These are phyloP conservation scores for Apodemus sylvaticus DNA, from an alignment of 2,113 vertebrate genomes.

Conservation along the genomic window DNA sequence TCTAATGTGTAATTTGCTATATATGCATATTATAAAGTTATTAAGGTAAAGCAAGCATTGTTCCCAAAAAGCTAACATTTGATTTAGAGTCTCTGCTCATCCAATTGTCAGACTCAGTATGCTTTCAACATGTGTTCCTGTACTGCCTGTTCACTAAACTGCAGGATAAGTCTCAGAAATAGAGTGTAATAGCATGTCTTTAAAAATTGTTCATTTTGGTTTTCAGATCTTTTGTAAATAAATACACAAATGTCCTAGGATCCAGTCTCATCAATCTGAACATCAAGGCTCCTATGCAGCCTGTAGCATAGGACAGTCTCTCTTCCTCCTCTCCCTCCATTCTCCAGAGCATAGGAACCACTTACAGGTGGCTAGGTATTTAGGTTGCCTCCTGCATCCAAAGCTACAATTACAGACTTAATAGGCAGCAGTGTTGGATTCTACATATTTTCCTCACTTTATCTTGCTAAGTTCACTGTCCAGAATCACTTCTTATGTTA, in stretches of 20 bases:
- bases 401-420: not conserved
- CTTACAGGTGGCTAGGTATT: no score
- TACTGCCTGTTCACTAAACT: not conserved
- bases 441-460: not conserved
- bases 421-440: not conserved
- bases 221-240: not conserved
- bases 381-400: not conserved
- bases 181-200: not conserved
- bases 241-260: not conserved
- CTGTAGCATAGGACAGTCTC: not conserved
- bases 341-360: not conserved
- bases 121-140: no score
- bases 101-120: not conserved
- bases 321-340: not conserved
- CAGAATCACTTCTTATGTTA: not conserved
- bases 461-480: not conserved
- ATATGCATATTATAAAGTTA: not conserved
- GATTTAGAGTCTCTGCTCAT: not conserved
- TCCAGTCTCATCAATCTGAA: not conserved
- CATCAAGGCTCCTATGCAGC: not conserved
- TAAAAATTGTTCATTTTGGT: not conserved
- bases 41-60: not conserved
- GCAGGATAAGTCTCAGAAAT: not conserved
- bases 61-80: not conserved
- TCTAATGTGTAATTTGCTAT: not conserved